Evolutionary conservation across 2,797 vertebrate species (phyloP).

Genomic region (Smutsia temminckii): DNA sequence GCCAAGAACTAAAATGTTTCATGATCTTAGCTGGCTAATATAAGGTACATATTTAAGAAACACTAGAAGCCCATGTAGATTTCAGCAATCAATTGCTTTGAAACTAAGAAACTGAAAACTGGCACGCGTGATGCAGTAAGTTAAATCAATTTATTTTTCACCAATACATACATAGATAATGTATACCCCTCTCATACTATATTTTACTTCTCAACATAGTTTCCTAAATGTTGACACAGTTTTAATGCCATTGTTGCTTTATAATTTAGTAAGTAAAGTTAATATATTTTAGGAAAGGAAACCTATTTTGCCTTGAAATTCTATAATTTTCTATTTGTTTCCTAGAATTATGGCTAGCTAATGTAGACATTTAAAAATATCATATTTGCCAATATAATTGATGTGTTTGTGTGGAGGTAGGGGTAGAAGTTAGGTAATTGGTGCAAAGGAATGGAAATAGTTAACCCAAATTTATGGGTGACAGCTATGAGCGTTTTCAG

Average conservation of each 20-base stretch:
- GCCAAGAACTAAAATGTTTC: not conserved
- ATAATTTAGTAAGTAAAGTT: conserved; percentile 10
- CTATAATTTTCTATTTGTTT: not conserved
- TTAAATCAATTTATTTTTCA: conserved; percentile 21
- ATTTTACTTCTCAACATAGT: not conserved
- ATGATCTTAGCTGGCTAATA: not conserved
- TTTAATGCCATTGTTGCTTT: conserved; percentile 13
- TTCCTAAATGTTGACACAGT: not conserved
- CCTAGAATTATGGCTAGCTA: not conserved
- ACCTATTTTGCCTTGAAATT: not conserved
- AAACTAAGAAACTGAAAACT: not conserved
- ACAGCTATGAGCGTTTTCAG: not conserved
- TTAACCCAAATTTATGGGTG: not conserved
- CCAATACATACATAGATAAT: not conserved
- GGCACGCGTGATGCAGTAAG: not conserved
- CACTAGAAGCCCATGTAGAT: not conserved
- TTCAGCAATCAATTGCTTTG: conserved; percentile 6
- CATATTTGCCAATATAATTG: not conserved
- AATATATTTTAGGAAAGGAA: conserved; percentile 10
- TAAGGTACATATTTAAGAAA: conserved; percentile 29
- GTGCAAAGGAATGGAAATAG: not conserved
- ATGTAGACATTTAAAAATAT: not conserved
- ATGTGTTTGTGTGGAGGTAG: not conserved
- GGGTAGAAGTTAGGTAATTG: not conserved
- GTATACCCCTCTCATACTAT: not conserved